These are phyloP conservation scores for Sitobion miscanthi DNA, from an alignment of 1,140 invertebrate species.

Conservation along the genomic window DNA sequence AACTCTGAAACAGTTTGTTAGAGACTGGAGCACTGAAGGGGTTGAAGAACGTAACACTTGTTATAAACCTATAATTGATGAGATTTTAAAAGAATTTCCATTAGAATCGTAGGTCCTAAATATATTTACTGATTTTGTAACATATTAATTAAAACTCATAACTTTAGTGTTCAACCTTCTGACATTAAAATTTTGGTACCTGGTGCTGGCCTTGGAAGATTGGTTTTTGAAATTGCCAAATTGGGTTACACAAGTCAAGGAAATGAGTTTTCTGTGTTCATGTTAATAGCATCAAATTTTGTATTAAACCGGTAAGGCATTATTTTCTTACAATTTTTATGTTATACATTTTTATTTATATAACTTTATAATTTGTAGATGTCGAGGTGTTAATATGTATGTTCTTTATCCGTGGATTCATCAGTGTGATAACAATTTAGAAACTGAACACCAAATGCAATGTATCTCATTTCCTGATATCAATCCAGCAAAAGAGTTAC, in stretches of 20 bases:
- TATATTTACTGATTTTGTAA: constrained; percentile 46
- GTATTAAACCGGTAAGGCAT: constrained; percentile 78
- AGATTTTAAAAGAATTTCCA: constrained; percentile 79
- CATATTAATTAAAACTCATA: constrained; percentile 61
- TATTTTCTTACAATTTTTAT: background rate
- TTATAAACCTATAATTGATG: constrained; percentile 89
- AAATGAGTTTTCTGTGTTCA: constrained; percentile 97
- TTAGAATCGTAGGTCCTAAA: constrained; percentile 63
- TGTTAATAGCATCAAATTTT: constrained; percentile 96
- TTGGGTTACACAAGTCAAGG: constrained; percentile 92
- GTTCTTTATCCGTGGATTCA: constrained; percentile 92
- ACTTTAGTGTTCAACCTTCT: constrained; percentile 25
- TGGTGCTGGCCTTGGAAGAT: constrained; percentile 90
- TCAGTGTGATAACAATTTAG: constrained; percentile 88
- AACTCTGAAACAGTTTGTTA: constrained; percentile 91
- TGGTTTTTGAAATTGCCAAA: constrained; percentile 91
- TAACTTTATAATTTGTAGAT: constrained; percentile 63
- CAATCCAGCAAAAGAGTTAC: constrained; percentile 70
- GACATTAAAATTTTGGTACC: constrained; percentile 85
- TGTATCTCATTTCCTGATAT: constrained; percentile 89
- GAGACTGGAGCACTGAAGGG: constrained; percentile 93
- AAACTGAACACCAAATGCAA: constrained; percentile 79
- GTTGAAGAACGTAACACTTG: constrained; percentile 82
- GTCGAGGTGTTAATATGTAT: constrained; percentile 67
- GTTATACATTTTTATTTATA: background rate